Base-by-base conservation (phyloP, 2,888 invertebrate species). In the Xestoiulus laeticollis region DNA sequence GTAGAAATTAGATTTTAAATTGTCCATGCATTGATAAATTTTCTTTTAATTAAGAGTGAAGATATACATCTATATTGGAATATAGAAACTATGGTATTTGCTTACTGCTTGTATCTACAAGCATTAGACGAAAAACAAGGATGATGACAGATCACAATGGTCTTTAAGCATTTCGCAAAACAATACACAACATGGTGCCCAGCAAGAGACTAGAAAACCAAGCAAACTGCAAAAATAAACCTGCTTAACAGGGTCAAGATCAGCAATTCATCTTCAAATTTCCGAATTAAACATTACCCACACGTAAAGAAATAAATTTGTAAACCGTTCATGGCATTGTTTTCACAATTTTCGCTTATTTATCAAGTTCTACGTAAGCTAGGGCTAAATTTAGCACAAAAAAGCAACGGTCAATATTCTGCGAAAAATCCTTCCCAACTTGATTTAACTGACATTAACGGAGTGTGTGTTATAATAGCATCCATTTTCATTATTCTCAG, bases 241-340 rank as follows among this genome's bases (percentile, higher is more conserved):
- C n/a, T n/a, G 59, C n/a, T 59, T 59, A n/a, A 59, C n/a, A 59
- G 59, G 59, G 59, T 59, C 59, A 59, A 59, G 19, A 59, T 59
- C n/a, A 59, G 59, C n/a, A 22, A 59, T 59, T 59, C 59, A 59
- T n/a, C 59, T 59, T 8, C 59, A 59, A n/a, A n/a, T 5, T 59
- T 59, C 59, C n/a, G 59, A 59, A 59, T 22, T 59, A n/a, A 16
- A 19, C 59, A 59, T 59, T 59, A n/a, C 4, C 59, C n/a, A 19
- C 59, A 59, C 59, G 59, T 59, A 59, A 22, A 59, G 59, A 16
- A 59, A 59, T 59, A 59, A 59, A n/a, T 59, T 59, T 8, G 48
- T 59, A n/a, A 59, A 19, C n/a, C 3, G 22, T n/a, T 59, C n/a
- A 59, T n/a, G 59, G 4, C 59, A 59, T 59, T 59, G 59, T 59